Base-by-base conservation (phyloP, 2,797 vertebrate species). In the Tarsius wallacei region DNA sequence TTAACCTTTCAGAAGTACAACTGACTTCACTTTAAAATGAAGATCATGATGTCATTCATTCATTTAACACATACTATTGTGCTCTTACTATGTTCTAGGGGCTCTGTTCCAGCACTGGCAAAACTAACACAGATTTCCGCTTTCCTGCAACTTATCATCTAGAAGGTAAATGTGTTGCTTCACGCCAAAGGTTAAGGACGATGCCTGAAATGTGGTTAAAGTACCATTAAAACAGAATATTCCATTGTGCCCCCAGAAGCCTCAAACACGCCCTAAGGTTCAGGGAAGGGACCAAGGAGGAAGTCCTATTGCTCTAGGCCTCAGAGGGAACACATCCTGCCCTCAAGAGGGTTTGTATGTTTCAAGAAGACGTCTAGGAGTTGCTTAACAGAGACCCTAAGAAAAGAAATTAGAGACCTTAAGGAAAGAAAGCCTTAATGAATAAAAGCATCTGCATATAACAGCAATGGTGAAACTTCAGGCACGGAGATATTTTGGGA, bases 1-100 rank as follows among this genome's bases (percentile, higher is more conserved):
- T 90, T 55, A 19, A 76, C 84, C 16, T 95, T 81, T 90, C 33
- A 55, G 42, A 96, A 81, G 47, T 21, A 64, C 4, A 91, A 24
- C 87, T 85, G 33, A 10, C 51, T 82, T 89, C 36, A 91, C 33
- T 63, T 61, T 82, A 36, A 77, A 92, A 42, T 36, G 49, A 77
- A 85, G 26, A 47, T 55, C 26, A 36, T n/a, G 68, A 49, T 59
- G 36, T 64, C 49, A 76, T 76, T 91, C n/a, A 66, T 61, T 77
- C 71, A 42, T 63, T 83, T 51, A 80, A 85, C 36, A 77, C 36
- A 61, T 76, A 76, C 28, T 76, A 76, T 59, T 80, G 36, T 77
- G 36, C 8, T 74, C 49, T 66, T n/a, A 31, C 26, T 61, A 12
- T 21, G 17, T 53, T 49, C 26, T 53, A 82, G 66, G 28, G 71